Conservation (phyloP, 2,888 invertebrate species). For the Cetonia aurata region DNA sequence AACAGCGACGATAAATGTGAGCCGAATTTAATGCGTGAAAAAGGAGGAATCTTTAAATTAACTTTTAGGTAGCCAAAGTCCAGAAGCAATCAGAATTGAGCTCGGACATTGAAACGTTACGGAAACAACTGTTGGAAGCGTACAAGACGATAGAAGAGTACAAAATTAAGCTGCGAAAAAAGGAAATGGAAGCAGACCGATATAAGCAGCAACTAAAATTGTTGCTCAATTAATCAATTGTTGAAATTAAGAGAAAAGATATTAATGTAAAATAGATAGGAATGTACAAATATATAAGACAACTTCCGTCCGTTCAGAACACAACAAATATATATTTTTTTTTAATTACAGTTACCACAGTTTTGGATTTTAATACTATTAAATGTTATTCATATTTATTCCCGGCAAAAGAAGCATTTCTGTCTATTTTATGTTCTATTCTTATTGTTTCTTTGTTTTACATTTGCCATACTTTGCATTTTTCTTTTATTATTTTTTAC, state of each 20-base stretch:
- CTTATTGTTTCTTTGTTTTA: not conserved
- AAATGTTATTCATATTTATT: not conserved
- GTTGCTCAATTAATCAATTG: conserved; percentile 25
- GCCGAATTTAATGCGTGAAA: conserved; percentile 31
- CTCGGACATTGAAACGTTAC: conserved; percentile 57
- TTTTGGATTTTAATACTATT: not conserved
- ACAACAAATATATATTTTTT: conserved; percentile 7
- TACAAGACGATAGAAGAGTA: conserved; percentile 62
- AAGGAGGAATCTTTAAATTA: conserved; percentile 5
- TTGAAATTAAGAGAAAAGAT: not conserved
- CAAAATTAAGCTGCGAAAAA: conserved; percentile 60
- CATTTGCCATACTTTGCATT: conserved; percentile 12
- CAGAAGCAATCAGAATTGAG: conserved; percentile 36
- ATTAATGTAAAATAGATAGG: conserved; percentile 6
- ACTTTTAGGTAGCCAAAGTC: conserved; percentile 47
- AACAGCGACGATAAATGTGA: conserved; percentile 53
- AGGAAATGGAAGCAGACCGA: conserved; percentile 62
- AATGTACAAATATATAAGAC: conserved; percentile 1
- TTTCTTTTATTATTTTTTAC: not conserved
- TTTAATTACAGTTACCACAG: not conserved
- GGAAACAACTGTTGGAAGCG: conserved; percentile 61
- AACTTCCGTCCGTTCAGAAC: conserved; percentile 11
- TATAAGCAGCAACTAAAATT: conserved; percentile 62
- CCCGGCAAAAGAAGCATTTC: not conserved
- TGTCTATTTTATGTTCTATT: conserved; percentile 11